Base-by-base conservation (phyloP, 2,888 invertebrate genomes). In the Amphiduros pacificus region DNA sequence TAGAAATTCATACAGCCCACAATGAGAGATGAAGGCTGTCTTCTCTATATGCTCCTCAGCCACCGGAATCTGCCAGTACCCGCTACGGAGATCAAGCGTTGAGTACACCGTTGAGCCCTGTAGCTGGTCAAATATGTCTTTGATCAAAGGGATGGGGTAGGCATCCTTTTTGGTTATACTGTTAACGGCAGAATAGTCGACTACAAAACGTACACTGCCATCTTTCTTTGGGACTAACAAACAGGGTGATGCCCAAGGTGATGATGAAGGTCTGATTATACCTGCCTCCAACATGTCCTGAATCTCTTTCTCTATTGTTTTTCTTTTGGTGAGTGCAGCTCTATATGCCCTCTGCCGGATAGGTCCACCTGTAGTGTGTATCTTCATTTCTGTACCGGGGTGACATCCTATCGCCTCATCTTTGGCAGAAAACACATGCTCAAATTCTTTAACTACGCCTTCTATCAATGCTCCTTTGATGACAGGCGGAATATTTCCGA, bases 21-120 rank as follows among this genome's bases (percentile, higher is more conserved):
- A 57, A 17, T 62, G 66, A 14, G 60, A 63, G 9, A 63, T 64
- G 40, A 70, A 68, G 1, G 64, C 62, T 11, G 64, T 64, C 11
- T 66, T 56, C 9, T 51, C 55, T 2, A 54, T 48, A 28, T 40
- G 26, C 44, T 64, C 62, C 11, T 41, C 20, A n/a, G 24, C 3
- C 17, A 68, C 32, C 11, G 56, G 52, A 29, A 71, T 63, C 55
- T 71, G 71, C 63, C 66, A 69, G 50, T 63, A 71, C 5, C 69
- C 70, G 20, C 59, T 56, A 22, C 52, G 57, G 5, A 66, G 60
- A 55, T 72, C 69, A 5, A 70, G 58, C 26, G 67, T 65, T 0
- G 61, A 57, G 57, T 69, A 71, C 22, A 62, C 24, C 11, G 1
- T 9, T 41, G 55, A 61, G 17, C 55, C 62, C 14, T 24, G 54